Base-by-base conservation (phyloP, 2,113 vertebrate species). In the Xenopus borealis region DNA sequence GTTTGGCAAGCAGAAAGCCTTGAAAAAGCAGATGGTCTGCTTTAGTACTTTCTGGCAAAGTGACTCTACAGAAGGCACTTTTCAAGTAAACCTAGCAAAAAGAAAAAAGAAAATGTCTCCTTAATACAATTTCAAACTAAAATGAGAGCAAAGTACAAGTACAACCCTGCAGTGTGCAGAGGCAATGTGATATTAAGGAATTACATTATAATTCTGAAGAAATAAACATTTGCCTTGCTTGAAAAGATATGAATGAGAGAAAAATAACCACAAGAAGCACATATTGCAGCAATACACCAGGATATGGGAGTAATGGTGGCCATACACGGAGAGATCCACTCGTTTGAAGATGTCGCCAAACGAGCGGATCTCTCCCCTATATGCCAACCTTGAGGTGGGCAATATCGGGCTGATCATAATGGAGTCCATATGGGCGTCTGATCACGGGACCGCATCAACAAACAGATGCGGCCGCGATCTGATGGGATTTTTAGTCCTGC, bases 61-160 rank as follows among this genome's bases (percentile, higher is more conserved):
- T 80, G 83, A 92, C 88, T 87, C 89, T 84, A 81, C 85, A 57
- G 62, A 87, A 94, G 94, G 92, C 92, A 94, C 94, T 91, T 93
- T 79, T 40, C 82, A 90, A 84, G 50, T 44, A 76, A 27, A 64
- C 50, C 74, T 77, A 47, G 70, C 58, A 77, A 55, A 70, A 9
- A 7, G 4, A 13, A 46, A 66, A 46, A 17, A 46, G 63, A 10
- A 53, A 23, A 44, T 23, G 47, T 44, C 10, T 52, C 18, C 4
- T 70, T 88, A 85, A 85, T 45, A 53, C n/a, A 46, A n/a, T 69
- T 16, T 6, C 45, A 27, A 83, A 88, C n/a, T 82, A 44, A 89
- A 83, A 27, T 27, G 23, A 27, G 23, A 2, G 3, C 23, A 27
- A 27, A 27, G 23, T n/a, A n/a, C 81, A 78, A 79, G 75, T 40